A percentile compares a stretch with the other conserved stretches of the same genome.
These are phyloP conservation scores for Diadophis punctatus DNA, from an alignment of 2,113 vertebrate species.

Conservation along the genomic window DNA sequence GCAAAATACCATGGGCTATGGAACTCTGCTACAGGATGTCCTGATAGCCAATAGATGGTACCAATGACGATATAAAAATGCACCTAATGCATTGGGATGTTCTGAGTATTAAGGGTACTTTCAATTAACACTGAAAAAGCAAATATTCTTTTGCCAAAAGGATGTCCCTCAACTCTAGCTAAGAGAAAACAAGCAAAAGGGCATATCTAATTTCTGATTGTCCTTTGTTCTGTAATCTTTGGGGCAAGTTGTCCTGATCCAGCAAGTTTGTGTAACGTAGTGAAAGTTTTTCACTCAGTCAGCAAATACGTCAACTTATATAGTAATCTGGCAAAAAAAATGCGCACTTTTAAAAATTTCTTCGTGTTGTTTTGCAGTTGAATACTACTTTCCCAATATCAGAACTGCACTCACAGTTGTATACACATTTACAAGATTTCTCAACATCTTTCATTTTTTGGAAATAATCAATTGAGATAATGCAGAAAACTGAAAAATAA, in stretches of 20 bases:
- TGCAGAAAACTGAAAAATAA: not conserved
- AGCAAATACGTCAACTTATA: not conserved
- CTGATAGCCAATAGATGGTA: not conserved
- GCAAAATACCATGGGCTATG: not conserved
- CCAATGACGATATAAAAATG: not conserved
- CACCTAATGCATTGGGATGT: not conserved
- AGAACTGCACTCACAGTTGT: not conserved
- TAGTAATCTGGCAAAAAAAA: not conserved
- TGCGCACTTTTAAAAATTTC: not conserved
- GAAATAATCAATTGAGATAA: not conserved
- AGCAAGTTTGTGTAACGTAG: not conserved
- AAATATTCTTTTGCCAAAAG: not conserved
- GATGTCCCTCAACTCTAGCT: not conserved
- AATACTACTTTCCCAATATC: not conserved
- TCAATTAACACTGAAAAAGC: not conserved
- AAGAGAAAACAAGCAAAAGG: not conserved
- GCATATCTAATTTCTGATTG: not conserved
- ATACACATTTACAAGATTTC: not conserved
- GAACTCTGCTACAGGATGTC: not conserved
- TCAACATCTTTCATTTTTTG: not conserved
- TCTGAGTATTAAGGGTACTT: not conserved
- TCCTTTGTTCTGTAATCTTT: not conserved
- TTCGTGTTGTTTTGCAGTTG: not conserved
- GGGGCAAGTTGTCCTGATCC: not conserved
- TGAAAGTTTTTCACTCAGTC: not conserved